Conservation (phyloP, 2,797 vertebrate species). For the Danio aesculapii region DNA sequence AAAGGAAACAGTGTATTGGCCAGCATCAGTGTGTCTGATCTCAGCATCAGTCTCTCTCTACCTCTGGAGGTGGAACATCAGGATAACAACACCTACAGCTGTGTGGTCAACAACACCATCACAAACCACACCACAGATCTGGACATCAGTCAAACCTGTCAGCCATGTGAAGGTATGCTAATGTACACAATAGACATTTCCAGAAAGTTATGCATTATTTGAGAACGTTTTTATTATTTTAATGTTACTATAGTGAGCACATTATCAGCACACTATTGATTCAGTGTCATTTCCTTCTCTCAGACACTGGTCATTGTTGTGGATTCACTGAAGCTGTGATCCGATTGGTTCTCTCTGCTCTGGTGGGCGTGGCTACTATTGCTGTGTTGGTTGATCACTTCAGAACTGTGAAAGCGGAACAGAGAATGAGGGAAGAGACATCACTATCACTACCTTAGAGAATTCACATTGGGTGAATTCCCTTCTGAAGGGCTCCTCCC, state of each 20-base stretch:
- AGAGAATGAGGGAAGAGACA: neutral
- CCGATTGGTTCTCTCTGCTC: conserved; percentile 7
- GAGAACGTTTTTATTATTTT: neutral
- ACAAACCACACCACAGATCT: neutral
- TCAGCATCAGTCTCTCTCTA: too few relatives aligned
- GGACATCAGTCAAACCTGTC: neutral
- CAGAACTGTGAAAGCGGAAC: neutral
- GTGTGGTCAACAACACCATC: too few relatives aligned
- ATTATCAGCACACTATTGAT: neutral
- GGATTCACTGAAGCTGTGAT: conserved; percentile 15
- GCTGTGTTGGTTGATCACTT: neutral
- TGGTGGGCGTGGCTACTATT: neutral
- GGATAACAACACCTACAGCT: too few relatives aligned
- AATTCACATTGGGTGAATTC: too few relatives aligned
- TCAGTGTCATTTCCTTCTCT: neutral
- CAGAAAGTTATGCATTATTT: neutral
- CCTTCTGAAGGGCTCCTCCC: too few relatives aligned
- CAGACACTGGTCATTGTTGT: neutral
- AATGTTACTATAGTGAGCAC: neutral
- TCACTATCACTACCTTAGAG: neutral
- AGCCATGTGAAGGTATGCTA: neutral
- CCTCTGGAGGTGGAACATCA: too few relatives aligned
- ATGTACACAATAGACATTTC: too few relatives aligned
- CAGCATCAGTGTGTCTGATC: too few relatives aligned
- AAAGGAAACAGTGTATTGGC: too few relatives aligned